Base-by-base conservation (phyloP, 2,797 vertebrate genomes). In the Acanthopagrus latus region DNA sequence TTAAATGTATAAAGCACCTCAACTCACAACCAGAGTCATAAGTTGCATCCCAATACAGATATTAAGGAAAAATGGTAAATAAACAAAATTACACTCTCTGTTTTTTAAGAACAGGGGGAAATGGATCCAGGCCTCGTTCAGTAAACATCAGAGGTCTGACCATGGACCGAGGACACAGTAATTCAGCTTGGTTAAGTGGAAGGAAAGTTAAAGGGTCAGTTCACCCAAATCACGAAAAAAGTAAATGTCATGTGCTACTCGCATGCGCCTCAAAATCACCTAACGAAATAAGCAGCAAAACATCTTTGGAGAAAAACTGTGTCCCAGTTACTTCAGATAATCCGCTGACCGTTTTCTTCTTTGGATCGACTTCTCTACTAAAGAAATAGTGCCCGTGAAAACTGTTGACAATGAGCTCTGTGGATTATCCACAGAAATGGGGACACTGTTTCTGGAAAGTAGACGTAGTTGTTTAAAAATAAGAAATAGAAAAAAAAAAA, bases 351-450 rank as follows among this genome's bases (percentile, higher is more conserved):
- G 47, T 55, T 69, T 62, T 68, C 27, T 27, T 33, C 21, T n/a
- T 43, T 71, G 21, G 52, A 56, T 74, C 9, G 43, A 23, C 33
- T 74, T 64, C 4, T 57, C 41, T 62, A 23, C 52, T 57, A 57
- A 41, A 47, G 51, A 82, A 43, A 65, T 41, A 57, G 60, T 47
- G 27, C 20, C n/a, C 5, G 2, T 59, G 20, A 58, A 74, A 59
- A 64, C 64, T 69, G 54, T 60, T 43, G 52, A 59, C 54, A 33
- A 41, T 29, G 18, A 69, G 25, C 20, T 16, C 47, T 46, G 52
- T 63, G 75, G 71, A 71, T 71, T 63, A 74, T 47, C 21, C 38
- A 44, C 12, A 67, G 21, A 67, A 64, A 76, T 44, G 4, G 41
- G 74, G 57, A 33, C 55, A 74, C 21, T 20, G 17, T 72, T 67